Conservation (phyloP, 1,140 invertebrate genomes). For the Drosophila ficusphila region DNA sequence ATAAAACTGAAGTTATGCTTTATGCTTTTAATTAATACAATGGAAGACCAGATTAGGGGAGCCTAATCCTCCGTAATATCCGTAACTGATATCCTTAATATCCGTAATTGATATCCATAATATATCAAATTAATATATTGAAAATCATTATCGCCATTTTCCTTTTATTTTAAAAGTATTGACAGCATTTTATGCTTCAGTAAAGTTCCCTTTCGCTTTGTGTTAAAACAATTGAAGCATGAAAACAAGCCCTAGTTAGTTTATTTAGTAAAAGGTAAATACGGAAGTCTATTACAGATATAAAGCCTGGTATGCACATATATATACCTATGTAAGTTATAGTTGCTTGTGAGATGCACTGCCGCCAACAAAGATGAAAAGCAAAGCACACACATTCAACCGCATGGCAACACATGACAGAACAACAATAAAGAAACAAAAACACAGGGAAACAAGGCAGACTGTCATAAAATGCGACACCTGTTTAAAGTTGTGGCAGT, state of each 20-base stretch:
- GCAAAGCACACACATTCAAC: constrained; percentile 5
- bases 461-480: constrained; percentile 49
- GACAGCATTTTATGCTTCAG: constrained; percentile 2
- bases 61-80: too few species aligned
- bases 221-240: constrained; percentile 10
- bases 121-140: too few species aligned
- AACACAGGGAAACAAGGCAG: constrained; percentile 37
- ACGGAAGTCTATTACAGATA: constrained; percentile 27
- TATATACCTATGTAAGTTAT: not conserved
- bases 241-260: constrained; percentile 26
- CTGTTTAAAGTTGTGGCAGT: constrained; percentile 61
- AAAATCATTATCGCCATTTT: too few species aligned
- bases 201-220: not conserved
- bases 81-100: too few species aligned
- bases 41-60: too few species aligned
- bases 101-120: too few species aligned
- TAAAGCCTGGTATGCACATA: not conserved
- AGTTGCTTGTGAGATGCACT: constrained; percentile 5
- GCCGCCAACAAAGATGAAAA: constrained; percentile 14
- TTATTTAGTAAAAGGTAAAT: constrained; percentile 20
- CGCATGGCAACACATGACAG: constrained; percentile 12
- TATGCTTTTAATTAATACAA: too few species aligned
- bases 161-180: not conserved
- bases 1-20: too few species aligned
- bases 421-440: constrained; percentile 26